These are phyloP conservation scores for Poecilobothrus nobilitatus DNA, from an alignment of 2,888 invertebrate species.

Conservation along the genomic window DNA sequence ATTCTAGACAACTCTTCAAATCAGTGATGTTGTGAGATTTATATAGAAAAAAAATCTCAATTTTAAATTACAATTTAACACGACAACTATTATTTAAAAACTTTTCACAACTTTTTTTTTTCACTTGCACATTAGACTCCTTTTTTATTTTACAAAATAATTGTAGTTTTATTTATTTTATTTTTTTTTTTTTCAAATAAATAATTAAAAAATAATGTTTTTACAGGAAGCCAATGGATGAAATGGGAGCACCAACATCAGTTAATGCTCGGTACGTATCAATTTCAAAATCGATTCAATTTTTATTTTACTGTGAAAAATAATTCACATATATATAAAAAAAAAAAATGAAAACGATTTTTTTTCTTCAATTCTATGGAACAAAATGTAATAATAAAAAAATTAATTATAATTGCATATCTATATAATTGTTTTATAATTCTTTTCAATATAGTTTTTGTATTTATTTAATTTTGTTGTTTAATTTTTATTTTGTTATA, in stretches of 20 bases:
- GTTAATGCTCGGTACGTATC: conserved; percentile 80
- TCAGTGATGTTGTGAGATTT: conserved; percentile 11
- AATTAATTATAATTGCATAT: conserved; percentile 6
- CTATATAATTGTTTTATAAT: neutral
- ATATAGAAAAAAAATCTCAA: conserved; percentile 8
- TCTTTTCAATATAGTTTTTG: neutral
- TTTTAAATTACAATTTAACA: neutral
- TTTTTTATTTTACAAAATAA: conserved; percentile 19
- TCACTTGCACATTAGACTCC: conserved; percentile 3
- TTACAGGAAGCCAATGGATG: conserved; percentile 81
- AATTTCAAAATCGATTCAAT: conserved; percentile 33
- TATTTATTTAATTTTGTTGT: neutral
- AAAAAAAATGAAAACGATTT: no score
- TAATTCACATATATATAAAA: neutral
- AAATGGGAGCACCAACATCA: conserved; percentile 73
- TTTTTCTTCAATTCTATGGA: neutral
- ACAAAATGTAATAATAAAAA: neutral
- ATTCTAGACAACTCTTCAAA: neutral
- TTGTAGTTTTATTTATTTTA: conserved; percentile 21
- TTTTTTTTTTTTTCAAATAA: conserved; percentile 19
- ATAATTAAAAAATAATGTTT: conserved; percentile 37
- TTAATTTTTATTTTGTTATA: neutral
- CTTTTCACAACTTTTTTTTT: conserved; percentile 9
- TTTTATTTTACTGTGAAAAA: conserved; percentile 16
- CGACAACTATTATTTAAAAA: neutral